Percentiles rank a stretch among this genome's conserved stretches.
Evolutionary conservation across 2,797 vertebrate species (phyloP).

Genomic region (Semaprochilodus insignis): DNA sequence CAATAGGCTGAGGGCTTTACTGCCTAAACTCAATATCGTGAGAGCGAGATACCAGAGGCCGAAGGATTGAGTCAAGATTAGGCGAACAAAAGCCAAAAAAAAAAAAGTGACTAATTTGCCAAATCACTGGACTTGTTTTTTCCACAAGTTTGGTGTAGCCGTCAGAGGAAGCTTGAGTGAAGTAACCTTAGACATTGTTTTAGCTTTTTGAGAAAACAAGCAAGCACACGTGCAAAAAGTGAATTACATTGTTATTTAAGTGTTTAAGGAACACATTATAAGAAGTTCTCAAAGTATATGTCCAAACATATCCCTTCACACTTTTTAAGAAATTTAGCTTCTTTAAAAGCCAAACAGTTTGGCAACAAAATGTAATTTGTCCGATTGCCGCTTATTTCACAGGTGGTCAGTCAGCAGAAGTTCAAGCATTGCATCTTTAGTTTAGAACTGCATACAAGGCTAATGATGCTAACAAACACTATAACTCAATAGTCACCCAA

Average conservation of each 20-base stretch:
- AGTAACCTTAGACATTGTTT: slow-evolving; percentile 14
- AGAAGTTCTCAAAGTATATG: background rate
- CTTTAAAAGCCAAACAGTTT: too few relatives aligned
- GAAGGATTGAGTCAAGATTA: slow-evolving; percentile 76
- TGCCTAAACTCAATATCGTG: slow-evolving; percentile 77
- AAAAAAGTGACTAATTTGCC: slow-evolving; percentile 76
- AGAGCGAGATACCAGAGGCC: slow-evolving; percentile 78
- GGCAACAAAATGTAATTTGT: too few relatives aligned
- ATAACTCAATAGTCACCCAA: too few relatives aligned
- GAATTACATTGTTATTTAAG: background rate
- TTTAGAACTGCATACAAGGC: too few relatives aligned
- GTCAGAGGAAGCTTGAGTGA: slow-evolving; percentile 4
- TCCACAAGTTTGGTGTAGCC: slow-evolving; percentile 20
- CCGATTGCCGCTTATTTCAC: too few relatives aligned
- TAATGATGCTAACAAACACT: too few relatives aligned
- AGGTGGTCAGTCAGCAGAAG: too few relatives aligned
- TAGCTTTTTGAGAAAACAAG: background rate
- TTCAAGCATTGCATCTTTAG: too few relatives aligned
- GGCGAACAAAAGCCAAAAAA: slow-evolving; percentile 69
- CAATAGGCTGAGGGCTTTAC: slow-evolving; percentile 77
- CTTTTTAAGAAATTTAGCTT: too few relatives aligned
- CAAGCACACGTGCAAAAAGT: background rate
- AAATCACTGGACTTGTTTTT: slow-evolving; percentile 61
- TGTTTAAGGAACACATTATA: background rate
- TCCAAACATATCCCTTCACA: background rate